These are phyloP conservation scores for Stegana nigrithorax DNA, from an alignment of 2,888 invertebrate genomes.

Conservation along the genomic window DNA sequence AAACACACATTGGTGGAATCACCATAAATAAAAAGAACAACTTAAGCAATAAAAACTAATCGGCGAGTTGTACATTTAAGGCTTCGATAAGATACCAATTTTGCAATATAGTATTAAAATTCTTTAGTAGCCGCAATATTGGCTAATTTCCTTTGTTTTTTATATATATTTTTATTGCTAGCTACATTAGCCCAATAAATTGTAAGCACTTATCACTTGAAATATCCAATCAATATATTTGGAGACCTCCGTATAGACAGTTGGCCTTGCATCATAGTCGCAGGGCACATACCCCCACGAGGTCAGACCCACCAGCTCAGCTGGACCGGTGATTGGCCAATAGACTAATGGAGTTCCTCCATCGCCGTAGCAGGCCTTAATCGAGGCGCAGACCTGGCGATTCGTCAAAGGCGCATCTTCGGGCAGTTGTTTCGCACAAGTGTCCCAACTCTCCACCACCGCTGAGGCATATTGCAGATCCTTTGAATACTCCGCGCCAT, in stretches of 20 bases:
- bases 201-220: slow-evolving; percentile 53
- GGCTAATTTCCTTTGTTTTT: background rate
- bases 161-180: background rate
- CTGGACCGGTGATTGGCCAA: slow-evolving; percentile 44
- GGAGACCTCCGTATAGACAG: slow-evolving; percentile 47
- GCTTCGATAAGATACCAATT: too few relatives aligned
- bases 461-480: slow-evolving; percentile 47
- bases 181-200: slow-evolving; percentile 43
- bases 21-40: too few relatives aligned
- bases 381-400: slow-evolving; percentile 46
- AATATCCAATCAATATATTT: slow-evolving; percentile 52
- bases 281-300: slow-evolving; percentile 61
- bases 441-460: slow-evolving; percentile 34
- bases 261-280: slow-evolving; percentile 50
- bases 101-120: too few relatives aligned
- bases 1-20: too few relatives aligned
- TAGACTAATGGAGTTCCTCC: slow-evolving; percentile 57
- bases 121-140: too few relatives aligned
- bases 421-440: slow-evolving; percentile 43
- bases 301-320: slow-evolving; percentile 50
- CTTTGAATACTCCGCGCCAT: slow-evolving; percentile 43
- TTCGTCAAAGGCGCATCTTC: slow-evolving; percentile 45
- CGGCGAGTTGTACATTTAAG: too few relatives aligned
- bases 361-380: slow-evolving; percentile 55
- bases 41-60: too few relatives aligned